Evolutionary conservation across 2,888 invertebrate species (phyloP), one percentile per base, ranked within the genome.

Genomic region (Rhingia rostrata): DNA sequence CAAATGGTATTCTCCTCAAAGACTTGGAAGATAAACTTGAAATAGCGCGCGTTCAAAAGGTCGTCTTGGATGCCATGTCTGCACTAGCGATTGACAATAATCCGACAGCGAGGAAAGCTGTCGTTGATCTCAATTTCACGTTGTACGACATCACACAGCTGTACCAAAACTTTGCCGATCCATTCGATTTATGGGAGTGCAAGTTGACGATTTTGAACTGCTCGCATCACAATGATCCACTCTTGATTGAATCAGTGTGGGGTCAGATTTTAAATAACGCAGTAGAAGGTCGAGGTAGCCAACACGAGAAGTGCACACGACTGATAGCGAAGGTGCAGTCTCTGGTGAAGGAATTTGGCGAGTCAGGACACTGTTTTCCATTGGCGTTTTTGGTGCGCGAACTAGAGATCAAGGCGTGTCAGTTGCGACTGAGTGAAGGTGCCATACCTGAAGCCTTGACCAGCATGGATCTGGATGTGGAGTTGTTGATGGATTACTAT

Each of bases 181-280:
- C 96, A 3, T 96, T 96, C 90, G 94, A 96, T 87, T 93, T 99
- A 49, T 96, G 97, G 94, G 98, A 98, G 92, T 97, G 97, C 90
- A 97, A 99, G 92, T 92, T 99, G 74, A 97, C 97, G 5, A 98
- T 99, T 86, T 95, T 99, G 56, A 96, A 98, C 88, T 98, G 98
- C 90, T 98, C 98, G 5, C 97, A 98, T 10, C 97, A 98, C 91
- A 95, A 96, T 88, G 98, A 99, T 90, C 94, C 95, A 0, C 93
- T 96, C 77, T 92, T 98, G 7, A 96, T 99, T 53, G 97, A 98
- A 91, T 95, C 95, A 72, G 95, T 98, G 66, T 99, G 99, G 98
- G 95, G 95, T 82, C 95, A 97, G 89, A 97, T 99, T 72, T 93
- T 92, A 54, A 90, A 90, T 51, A 89, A 87, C 39, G 88, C 88